These are phyloP conservation scores for Andinoacara biseriatus DNA, from an alignment of 2,113 vertebrate species.

Conservation along the genomic window DNA sequence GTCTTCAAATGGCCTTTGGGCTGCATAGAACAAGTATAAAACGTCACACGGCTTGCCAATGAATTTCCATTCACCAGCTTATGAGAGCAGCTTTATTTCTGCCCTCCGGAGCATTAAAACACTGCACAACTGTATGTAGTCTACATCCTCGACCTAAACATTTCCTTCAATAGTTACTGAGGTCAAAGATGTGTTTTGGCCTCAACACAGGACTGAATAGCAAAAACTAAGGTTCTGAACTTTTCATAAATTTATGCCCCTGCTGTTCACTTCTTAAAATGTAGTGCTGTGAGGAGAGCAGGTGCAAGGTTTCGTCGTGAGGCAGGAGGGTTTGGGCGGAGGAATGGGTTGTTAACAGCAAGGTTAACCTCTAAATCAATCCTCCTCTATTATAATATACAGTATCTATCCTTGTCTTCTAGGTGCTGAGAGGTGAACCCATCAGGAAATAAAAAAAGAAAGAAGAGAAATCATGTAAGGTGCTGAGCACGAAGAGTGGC, in stretches of 20 bases:
- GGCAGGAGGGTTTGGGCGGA: neutral
- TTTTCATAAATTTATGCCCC: conserved; percentile 19
- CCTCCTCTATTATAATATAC: conserved; percentile 11
- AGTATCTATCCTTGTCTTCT: conserved; percentile 31
- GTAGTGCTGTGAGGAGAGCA: neutral
- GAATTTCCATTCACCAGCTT: conserved; percentile 40
- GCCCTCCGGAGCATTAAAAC: conserved; percentile 30
- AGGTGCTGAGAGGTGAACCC: conserved; percentile 3
- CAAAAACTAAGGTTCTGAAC: conserved; percentile 11
- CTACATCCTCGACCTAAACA: conserved; percentile 38
- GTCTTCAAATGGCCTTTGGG: conserved; percentile 49
- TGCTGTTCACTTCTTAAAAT: conserved; percentile 15
- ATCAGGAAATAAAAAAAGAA: conserved; percentile 5
- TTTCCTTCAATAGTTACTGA: conserved; percentile 24
- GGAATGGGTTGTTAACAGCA: conserved; percentile 48
- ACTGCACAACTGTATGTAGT: neutral
- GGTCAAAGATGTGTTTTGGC: conserved; percentile 26
- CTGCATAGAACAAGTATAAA: conserved; percentile 29
- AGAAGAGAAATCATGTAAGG: conserved; percentile 11
- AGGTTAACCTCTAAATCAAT: conserved; percentile 46
- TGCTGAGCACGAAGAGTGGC: neutral
- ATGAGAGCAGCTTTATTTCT: conserved; percentile 33
- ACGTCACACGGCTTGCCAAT: conserved; percentile 39
- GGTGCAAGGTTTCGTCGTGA: conserved; percentile 31
- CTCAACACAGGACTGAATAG: neutral